Evolutionary conservation across 2,797 vertebrate species (phyloP), one percentile per base, ranked within the genome.

Genomic region (Muscicapa striata): DNA sequence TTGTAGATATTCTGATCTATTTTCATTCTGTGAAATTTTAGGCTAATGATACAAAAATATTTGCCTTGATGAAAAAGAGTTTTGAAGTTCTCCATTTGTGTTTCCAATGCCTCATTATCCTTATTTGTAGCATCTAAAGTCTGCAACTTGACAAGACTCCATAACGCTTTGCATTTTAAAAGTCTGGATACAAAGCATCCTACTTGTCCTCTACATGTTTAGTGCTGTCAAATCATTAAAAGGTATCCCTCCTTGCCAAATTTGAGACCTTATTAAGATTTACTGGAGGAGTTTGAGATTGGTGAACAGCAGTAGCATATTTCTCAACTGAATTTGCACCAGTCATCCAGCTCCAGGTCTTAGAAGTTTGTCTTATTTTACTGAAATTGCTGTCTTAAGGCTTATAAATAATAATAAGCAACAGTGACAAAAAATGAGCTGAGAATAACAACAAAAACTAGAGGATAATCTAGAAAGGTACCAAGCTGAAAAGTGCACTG

Each of bases 251-350:
- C 20, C 75, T 93, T 85, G 32, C 73, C 80, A 81, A 90, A 80
- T 89, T 30, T 78, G 69, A 93, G 83, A 62, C 41, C 51, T 94
- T 94, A 70, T 90, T 96, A 96, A 95, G 95, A 95, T 92, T 93
- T 97, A 76, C 73, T 87, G 59, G 77, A 89, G 36, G 51, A 80
- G 46, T 87, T 30, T 87, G 75, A 90, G 59, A 64, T 13, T 91
- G 82, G 89, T 92, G 77, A 95, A 79, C 62, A 73, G 77, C 72
- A 85, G 64, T 45, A 45, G 63, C 17, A 29, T 46, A 93, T 90
- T 93, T 96, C 89, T 84, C 59, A 30, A 51, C 10, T 90, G 91
- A 93, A 74, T 91, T 94, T 94, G n/a, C 49, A 74, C 46, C 59
- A 91, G 70, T 70, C 64, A 94, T 68, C 57, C 76, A 94, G 46